These are phyloP conservation scores for Eulacestoma nigropectus DNA, from an alignment of 2,113 vertebrate genomes.

Conservation along the genomic window DNA sequence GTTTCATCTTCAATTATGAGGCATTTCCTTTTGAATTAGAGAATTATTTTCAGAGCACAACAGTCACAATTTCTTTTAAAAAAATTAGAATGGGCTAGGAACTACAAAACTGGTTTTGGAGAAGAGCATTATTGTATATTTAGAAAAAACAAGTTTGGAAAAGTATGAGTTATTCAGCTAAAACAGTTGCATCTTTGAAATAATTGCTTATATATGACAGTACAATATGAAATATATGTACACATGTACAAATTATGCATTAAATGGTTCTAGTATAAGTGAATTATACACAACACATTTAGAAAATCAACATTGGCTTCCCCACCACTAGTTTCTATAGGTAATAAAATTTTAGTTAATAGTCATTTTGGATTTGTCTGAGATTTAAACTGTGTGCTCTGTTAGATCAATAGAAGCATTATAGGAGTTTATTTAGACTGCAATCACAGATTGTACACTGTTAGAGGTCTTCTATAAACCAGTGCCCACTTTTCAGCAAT, in stretches of 20 bases:
- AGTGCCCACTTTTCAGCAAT: background rate
- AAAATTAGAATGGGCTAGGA: background rate
- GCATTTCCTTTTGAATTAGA: background rate
- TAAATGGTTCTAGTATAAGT: background rate
- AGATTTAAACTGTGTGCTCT: background rate
- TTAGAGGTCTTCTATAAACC: background rate
- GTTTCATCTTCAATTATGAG: background rate
- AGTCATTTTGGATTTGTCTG: background rate
- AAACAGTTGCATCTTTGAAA: background rate
- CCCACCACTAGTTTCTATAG: background rate
- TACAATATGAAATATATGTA: background rate
- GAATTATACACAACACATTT: background rate
- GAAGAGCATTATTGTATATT: background rate
- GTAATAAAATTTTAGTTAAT: background rate
- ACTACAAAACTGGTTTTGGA: background rate
- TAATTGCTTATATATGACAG: background rate
- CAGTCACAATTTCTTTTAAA: background rate
- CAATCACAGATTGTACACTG: background rate
- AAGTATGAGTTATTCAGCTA: background rate
- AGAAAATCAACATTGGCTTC: background rate
- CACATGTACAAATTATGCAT: background rate
- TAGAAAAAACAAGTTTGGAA: background rate
- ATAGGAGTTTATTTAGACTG: background rate
- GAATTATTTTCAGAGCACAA: background rate
- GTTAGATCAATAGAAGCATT: constrained; percentile 4